These are phyloP conservation scores for Serrognathus titanus DNA, from an alignment of 2,888 invertebrate species.

Conservation along the genomic window DNA sequence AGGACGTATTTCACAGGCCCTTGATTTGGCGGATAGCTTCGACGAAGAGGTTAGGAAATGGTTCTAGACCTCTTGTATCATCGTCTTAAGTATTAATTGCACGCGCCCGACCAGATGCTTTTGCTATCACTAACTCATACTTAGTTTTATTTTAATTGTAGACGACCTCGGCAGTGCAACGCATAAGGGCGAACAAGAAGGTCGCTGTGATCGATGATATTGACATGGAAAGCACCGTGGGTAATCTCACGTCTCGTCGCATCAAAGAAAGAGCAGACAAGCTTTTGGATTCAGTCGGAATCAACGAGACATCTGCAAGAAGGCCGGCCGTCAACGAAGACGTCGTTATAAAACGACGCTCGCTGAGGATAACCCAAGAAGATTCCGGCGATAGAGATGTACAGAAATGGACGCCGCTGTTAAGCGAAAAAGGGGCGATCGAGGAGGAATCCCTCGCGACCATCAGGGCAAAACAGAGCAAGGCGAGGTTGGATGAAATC, in stretches of 20 bases:
- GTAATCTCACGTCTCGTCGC: slow-evolving; percentile 57
- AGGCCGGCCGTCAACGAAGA: slow-evolving; percentile 38
- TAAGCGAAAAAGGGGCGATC: slow-evolving; percentile 26
- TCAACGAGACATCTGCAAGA: slow-evolving; percentile 57
- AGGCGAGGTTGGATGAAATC: slow-evolving; percentile 67
- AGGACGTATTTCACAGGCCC: slow-evolving; percentile 47
- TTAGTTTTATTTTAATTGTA: slow-evolving; percentile 39
- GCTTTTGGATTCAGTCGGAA: slow-evolving; percentile 61
- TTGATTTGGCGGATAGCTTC: slow-evolving; percentile 51
- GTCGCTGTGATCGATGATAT: slow-evolving; percentile 60
- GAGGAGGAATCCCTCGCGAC: slow-evolving; percentile 47
- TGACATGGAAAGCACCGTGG: slow-evolving; percentile 60
- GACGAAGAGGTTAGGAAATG: slow-evolving; percentile 48
- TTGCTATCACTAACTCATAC: not conserved
- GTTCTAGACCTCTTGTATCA: slow-evolving; percentile 9
- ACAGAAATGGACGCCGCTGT: slow-evolving; percentile 65
- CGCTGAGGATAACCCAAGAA: slow-evolving; percentile 38
- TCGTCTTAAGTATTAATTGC: not conserved
- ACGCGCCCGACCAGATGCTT: not conserved
- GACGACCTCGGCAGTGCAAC: slow-evolving; percentile 59
- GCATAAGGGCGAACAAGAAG: slow-evolving; percentile 60
- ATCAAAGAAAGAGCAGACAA: slow-evolving; percentile 60
- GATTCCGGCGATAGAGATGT: slow-evolving; percentile 37
- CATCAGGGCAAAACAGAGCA: slow-evolving; percentile 30
- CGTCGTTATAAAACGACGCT: slow-evolving; percentile 47